phyloP scores from a whole-genome alignment of 2,888 invertebrate genomes.

The Neoscelio sp. region DNA sequence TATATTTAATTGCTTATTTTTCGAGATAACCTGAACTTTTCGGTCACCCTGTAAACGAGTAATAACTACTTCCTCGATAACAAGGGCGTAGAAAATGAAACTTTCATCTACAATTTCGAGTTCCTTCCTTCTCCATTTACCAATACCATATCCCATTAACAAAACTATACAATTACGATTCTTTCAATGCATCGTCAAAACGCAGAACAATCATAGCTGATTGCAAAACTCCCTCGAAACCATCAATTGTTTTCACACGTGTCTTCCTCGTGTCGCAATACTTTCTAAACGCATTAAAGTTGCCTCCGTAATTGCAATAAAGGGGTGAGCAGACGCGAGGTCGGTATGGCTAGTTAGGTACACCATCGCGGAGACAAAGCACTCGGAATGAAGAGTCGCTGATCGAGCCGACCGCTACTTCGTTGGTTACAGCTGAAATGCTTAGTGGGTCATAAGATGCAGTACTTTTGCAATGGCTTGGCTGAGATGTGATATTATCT shows the following conservation, averaged over 20 bases:
- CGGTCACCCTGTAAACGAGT: no score
- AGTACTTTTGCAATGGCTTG: slow-evolving; percentile 64
- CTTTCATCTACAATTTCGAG: no score
- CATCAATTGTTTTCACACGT: not conserved
- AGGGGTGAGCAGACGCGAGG: not conserved
- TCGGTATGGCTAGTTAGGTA: slow-evolving; percentile 5
- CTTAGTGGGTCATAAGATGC: slow-evolving; percentile 79
- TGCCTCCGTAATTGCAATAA: not conserved
- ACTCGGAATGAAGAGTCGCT: slow-evolving; percentile 9
- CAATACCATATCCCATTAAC: slow-evolving; percentile 7
- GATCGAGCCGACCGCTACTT: slow-evolving; percentile 34
- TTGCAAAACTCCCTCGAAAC: not conserved
- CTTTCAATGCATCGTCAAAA: no score
- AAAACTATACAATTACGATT: not conserved
- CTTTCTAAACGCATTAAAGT: slow-evolving; percentile 13
- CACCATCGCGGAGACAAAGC: not conserved
- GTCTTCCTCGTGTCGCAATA: not conserved
- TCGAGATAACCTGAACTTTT: no score
- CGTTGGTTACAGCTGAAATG: slow-evolving; percentile 77
- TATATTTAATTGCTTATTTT: no score
- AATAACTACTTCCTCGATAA: no score
- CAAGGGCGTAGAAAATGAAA: no score
- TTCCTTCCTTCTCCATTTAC: not conserved
- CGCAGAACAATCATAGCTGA: slow-evolving; percentile 1
- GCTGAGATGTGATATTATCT: slow-evolving; percentile 66